Base-by-base conservation (phyloP, 2,113 vertebrate species). In the Castor canadensis region DNA sequence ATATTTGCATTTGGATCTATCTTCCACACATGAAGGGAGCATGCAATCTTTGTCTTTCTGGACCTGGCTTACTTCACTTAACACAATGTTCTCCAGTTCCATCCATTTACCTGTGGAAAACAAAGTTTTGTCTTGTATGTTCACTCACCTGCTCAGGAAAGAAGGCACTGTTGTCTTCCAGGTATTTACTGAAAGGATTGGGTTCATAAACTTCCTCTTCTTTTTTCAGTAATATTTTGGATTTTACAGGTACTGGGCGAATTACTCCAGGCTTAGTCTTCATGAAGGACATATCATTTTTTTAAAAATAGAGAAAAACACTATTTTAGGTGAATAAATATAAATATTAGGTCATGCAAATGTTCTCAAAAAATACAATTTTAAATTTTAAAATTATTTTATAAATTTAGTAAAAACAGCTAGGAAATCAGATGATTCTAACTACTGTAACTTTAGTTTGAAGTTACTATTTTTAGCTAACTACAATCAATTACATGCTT, bases 181-280 rank as follows among this genome's bases (percentile, higher is more conserved):
- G 95, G 86, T 98, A 98, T 86, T 98, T 99, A 93, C 98, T 99
- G 97, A 99, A 99, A 77, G 98, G 99, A 38, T 99, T 99, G 64
- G 98, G 97, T 83, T 98, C 97, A 97, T 98, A 98, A 16, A 98
- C 87, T 26, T 99, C 98, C 15, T 99, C 98, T n/a, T 98, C 98
- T 56, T 97, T 97, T 91, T 98, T 98, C 89, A 98, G 96, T 26
- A 97, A 91, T 85, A 98, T 97, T 98, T 98, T 99, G 76, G 98
- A 98, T 98, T 98, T 98, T 77, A 98, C 97, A 26, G 98, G 96
- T 89, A 98, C 97, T 0, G 99, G 99, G 38, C 99, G 99, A 98
- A 99, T 99, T 43, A 99, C 98, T 95, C 99, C 99, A 54, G 99
- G 99, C 96, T 99, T 99, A 30, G 99, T 99, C 99, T 99, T 98